Conservation (phyloP, 2,797 vertebrate species). For the Coccyzus lansbergi region DNA sequence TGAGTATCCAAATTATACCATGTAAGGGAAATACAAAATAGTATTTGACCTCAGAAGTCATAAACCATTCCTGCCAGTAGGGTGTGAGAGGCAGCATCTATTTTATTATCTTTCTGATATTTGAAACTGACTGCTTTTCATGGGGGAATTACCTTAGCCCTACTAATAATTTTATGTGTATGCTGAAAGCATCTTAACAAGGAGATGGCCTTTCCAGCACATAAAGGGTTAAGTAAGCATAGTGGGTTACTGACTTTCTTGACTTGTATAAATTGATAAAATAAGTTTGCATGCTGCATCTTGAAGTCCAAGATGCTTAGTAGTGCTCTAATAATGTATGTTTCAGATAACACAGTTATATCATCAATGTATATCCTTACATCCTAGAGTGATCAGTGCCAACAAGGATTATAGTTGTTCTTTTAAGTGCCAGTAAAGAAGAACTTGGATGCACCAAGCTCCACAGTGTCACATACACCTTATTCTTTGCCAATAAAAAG, state of each 20-base stretch:
- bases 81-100: not conserved
- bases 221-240: not conserved
- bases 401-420: not conserved
- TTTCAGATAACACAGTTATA: not conserved
- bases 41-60: not conserved
- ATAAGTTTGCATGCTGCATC: not conserved
- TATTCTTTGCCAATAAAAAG: not conserved
- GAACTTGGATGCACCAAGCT: not conserved
- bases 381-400: not conserved
- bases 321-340: not conserved
- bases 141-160: not conserved
- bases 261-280: not conserved
- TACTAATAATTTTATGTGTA: not conserved
- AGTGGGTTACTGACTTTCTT: not conserved
- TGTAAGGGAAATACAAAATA: not conserved
- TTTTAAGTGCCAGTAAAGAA: not conserved
- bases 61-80: not conserved
- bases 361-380: not conserved
- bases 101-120: not conserved
- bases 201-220: not conserved
- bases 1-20: not conserved
- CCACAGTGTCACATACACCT: not conserved
- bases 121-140: not conserved
- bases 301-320: not conserved
- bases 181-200: not conserved